Evolutionary conservation across 2,888 invertebrate species (phyloP).

Genomic region (Epirrhoe tristata): DNA sequence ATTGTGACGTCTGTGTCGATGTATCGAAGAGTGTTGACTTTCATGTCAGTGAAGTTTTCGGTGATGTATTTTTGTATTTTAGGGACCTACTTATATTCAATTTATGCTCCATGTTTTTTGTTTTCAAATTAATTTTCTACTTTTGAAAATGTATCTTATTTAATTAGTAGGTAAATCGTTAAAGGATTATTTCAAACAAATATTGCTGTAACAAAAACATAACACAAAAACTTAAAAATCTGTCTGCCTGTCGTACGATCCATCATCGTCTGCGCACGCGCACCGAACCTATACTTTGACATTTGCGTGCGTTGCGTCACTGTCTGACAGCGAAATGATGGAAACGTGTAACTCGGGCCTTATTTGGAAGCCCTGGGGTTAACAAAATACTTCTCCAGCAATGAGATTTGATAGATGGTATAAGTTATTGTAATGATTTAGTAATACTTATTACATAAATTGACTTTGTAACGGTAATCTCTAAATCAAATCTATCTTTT

Average conservation of each 20-base stretch:
- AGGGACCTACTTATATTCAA: too few relatives aligned
- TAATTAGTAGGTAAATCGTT: too few relatives aligned
- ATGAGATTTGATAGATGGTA: background rate
- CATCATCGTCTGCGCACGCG: slow-evolving; percentile 60
- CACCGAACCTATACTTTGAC: slow-evolving; percentile 60
- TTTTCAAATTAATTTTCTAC: too few relatives aligned
- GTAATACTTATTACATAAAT: background rate
- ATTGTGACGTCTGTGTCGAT: too few relatives aligned
- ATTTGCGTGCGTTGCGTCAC: slow-evolving; percentile 66
- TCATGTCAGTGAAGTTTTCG: too few relatives aligned
- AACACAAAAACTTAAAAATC: slow-evolving; percentile 41
- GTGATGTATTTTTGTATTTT: too few relatives aligned
- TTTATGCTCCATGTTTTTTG: too few relatives aligned
- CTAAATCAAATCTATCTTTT: too few relatives aligned
- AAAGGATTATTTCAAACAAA: too few relatives aligned
- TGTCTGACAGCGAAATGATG: slow-evolving; percentile 62
- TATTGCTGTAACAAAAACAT: slow-evolving; percentile 28
- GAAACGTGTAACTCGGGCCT: slow-evolving; percentile 61
- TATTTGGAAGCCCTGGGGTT: slow-evolving; percentile 49
- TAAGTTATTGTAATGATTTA: background rate
- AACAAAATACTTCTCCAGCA: slow-evolving; percentile 27
- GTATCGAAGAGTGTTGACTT: background rate
- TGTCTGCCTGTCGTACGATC: slow-evolving; percentile 48
- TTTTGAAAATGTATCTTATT: too few relatives aligned
- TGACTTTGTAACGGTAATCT: too few relatives aligned